Base-by-base conservation (phyloP, 2,797 vertebrate species). In the Siniperca undulata region DNA sequence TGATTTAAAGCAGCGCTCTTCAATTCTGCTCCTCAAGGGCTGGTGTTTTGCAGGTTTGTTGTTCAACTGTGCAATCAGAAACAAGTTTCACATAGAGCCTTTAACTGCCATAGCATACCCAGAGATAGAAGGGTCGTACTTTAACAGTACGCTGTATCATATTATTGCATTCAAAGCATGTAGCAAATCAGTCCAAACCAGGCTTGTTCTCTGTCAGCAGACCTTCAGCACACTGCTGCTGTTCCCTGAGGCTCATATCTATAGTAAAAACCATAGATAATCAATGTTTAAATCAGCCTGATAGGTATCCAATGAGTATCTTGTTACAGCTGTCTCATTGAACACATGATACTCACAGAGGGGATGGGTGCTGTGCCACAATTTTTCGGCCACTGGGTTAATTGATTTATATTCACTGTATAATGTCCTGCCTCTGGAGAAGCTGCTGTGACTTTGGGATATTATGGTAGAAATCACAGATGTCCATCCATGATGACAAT, bases 191-290 rank as follows among this genome's bases (percentile, higher is more conserved):
- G 27, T 30, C 27, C 27, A 30, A 30, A 30, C 2, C 1, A 42
- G 65, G 77, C 50, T 24, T 17, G 53, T 17, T 78, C 11, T 69
- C 27, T 13, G 76, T 71, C 42, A 68, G 72, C 36, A 76, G 68
- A 75, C 36, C 69, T 36, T 70, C 46, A 59, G 67, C 36, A 12
- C 12, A 2, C 40, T 46, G 62, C 80, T 27, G 58, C 20, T 24
- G 12, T 17, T 70, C 73, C 77, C 86, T 0, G 7, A 78, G 74
- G 86, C 61, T 73, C 46, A 11, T 82, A 73, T 82, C 67, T 84
- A 24, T 78, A 52, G 59, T 79, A 72, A 65, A 83, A 79, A 27
- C 6, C 75, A 81, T 9, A 82, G 85, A 84, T 86, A 90, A 91
- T 92, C 87, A 75, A 86, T 92, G 38, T 61, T 58, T 70, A 38